Base-by-base conservation (phyloP, 1,140 invertebrate genomes). In the Trichonephila inaurata region DNA sequence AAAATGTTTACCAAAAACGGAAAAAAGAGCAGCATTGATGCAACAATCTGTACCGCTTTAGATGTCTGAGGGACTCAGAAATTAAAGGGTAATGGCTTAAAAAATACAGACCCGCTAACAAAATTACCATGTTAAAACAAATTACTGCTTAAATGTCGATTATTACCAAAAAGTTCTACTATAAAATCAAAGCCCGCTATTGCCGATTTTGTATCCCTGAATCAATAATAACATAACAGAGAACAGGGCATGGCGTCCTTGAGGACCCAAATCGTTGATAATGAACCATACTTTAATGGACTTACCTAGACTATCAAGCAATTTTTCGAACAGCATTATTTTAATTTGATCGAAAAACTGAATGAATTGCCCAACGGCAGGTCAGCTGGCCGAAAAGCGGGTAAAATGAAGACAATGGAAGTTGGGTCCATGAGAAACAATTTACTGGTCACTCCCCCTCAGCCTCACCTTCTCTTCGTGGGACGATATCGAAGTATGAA, bases 401-500 rank as follows among this genome's bases (percentile, higher is more conserved):
- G 16, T 62, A 16, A 33, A 77, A 40, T 3, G 72, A 72, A 77
- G 28, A 77, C 72, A 77, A 77, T 77, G 69, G 28, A 33, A 77
- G 28, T 77, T 16, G 33, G 14, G 72, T 40, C 72, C 72, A 77
- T 77, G 72, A 18, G 72, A 77, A 77, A 77, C 28, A 77, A 77
- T 77, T 77, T 77, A 33, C 72, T 19, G 33, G 1, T 40, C 72
- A 7, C 33, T 28, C 33, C 72, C 28, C 24, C 24, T 28, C 33
- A 6, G 14, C 16, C 16, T 19, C 24, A 6, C 72, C 16, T 18
- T 21, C 0, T 19, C 28, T 77, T 33, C 72, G 72, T 77, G 72
- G 72, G 72, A 33, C 33, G 72, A 40, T 77, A 77, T 77, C 72
- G 72, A 77, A 77, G 33, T 28, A 77, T 77, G 72, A 77, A 77